Percentiles rank a stretch among this genome's conserved stretches.
phyloP scores from a whole-genome alignment of 2,113 vertebrate species.

The Camelus bactrianus region DNA sequence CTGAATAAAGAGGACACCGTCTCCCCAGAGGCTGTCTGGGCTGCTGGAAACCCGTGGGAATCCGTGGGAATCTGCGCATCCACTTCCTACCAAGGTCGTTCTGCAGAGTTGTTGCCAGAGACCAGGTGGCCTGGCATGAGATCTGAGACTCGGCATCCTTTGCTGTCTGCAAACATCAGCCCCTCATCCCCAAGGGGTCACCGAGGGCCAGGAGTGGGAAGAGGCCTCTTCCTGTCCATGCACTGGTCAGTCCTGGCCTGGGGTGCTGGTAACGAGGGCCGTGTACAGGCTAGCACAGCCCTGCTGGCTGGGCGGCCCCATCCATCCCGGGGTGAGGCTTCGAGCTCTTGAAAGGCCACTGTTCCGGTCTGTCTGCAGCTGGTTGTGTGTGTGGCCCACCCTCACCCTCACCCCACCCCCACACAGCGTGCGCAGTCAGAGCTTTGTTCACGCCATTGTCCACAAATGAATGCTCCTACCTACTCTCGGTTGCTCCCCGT shows the following conservation, averaged over 20 bases:
- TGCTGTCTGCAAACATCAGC: constrained; percentile 68
- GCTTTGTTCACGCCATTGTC: background rate
- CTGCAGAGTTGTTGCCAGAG: constrained; percentile 58
- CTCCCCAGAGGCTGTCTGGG: background rate
- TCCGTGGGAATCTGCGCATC: background rate
- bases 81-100: constrained; percentile 47
- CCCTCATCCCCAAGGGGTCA: constrained; percentile 63
- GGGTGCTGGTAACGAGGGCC: background rate
- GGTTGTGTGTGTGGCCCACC: background rate
- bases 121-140: constrained; percentile 73
- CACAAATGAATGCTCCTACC: background rate
- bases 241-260: background rate
- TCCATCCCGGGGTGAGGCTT: background rate
- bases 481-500: background rate
- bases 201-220: background rate
- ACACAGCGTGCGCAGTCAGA: no score
- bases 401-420: background rate
- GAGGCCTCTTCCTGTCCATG: background rate
- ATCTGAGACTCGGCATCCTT: constrained; percentile 73
- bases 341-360: background rate
- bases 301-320: background rate
- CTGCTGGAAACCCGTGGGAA: background rate
- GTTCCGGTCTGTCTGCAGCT: background rate
- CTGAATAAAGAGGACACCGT: background rate
- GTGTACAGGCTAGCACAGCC: background rate